Percentiles rank a stretch among this genome's conserved stretches.
Evolutionary conservation across 1,140 invertebrate genomes (phyloP).

Genomic region (Zaprionus nigranus): DNA sequence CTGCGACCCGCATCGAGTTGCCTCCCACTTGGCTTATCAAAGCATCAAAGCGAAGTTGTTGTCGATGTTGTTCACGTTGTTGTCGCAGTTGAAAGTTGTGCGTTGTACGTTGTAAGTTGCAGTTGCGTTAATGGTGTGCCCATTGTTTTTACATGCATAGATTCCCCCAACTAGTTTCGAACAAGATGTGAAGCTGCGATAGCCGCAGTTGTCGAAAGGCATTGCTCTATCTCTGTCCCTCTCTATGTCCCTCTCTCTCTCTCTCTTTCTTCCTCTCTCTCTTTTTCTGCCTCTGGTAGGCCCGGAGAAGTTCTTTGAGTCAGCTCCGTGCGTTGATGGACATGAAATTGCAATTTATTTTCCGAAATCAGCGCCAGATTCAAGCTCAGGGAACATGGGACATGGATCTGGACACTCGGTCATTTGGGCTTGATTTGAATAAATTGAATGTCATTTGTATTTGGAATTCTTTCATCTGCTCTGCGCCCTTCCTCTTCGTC

Average conservation of each 20-base stretch:
- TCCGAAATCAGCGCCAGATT: constrained; percentile 62
- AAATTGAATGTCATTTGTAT: constrained; percentile 82
- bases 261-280: background rate
- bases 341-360: constrained; percentile 82
- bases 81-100: constrained; percentile 40
- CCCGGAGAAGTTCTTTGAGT: constrained; percentile 12
- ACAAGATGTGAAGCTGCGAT: constrained; percentile 56
- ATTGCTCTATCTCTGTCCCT: background rate
- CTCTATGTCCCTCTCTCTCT: background rate
- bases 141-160: constrained; percentile 57
- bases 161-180: constrained; percentile 39
- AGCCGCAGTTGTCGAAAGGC: constrained; percentile 45
- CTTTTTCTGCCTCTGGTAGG: background rate
- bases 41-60: constrained; percentile 51
- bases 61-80: constrained; percentile 25
- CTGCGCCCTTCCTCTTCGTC: background rate
- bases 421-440: constrained; percentile 78
- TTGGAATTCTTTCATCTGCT: constrained; percentile 63
- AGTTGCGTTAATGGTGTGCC: constrained; percentile 58
- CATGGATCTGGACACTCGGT: constrained; percentile 13
- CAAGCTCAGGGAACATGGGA: constrained; percentile 41
- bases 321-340: constrained; percentile 65
- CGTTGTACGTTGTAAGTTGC: constrained; percentile 34
- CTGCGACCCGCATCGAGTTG: constrained; percentile 58
- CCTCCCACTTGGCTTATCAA: constrained; percentile 62